Percentiles rank a stretch among this genome's conserved stretches.
These are phyloP conservation scores for Altica lythri DNA, from an alignment of 2,888 invertebrate species.

Conservation along the genomic window DNA sequence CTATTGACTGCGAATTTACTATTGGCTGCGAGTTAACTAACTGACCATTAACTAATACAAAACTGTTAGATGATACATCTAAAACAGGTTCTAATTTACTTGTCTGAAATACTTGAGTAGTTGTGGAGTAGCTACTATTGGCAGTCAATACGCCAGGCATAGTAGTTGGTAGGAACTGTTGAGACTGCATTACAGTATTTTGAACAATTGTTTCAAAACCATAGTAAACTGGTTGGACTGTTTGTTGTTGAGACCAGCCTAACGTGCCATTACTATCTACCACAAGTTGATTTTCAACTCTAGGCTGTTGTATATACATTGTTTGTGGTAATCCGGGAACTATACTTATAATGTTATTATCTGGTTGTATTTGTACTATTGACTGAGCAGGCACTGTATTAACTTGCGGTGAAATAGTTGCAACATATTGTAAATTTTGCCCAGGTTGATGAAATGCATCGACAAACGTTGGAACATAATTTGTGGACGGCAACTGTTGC, in stretches of 20 bases:
- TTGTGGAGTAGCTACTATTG: conserved; percentile 82
- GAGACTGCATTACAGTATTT: conserved; percentile 88
- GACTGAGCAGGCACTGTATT: conserved; percentile 48
- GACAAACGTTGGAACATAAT: conserved; percentile 67
- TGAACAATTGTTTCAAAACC: conserved; percentile 85
- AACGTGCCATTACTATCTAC: conserved; percentile 55
- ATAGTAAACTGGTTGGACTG: conserved; percentile 69
- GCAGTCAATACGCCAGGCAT: conserved; percentile 81
- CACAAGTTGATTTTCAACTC: conserved; percentile 53
- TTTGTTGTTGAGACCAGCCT: conserved; percentile 56
- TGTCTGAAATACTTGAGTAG: conserved; percentile 83
- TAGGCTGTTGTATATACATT: conserved; percentile 53
- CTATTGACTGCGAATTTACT: conserved; percentile 31
- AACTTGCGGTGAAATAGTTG: conserved; percentile 68
- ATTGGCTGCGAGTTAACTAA: conserved; percentile 53
- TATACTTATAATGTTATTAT: conserved; percentile 53
- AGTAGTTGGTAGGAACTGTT: conserved; percentile 80
- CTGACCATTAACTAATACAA: conserved; percentile 69
- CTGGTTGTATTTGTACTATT: conserved; percentile 60
- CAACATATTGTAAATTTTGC: conserved; percentile 77
- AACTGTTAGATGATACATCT: conserved; percentile 71
- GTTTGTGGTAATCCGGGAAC: conserved; percentile 53
- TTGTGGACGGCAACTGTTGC: conserved; percentile 62
- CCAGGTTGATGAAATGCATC: conserved; percentile 72
- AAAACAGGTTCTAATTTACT: conserved; percentile 83